Evolutionary conservation across 2,797 vertebrate genomes (phyloP), one percentile per base, ranked within the genome.

Genomic region (Pachyuromys duprasi): DNA sequence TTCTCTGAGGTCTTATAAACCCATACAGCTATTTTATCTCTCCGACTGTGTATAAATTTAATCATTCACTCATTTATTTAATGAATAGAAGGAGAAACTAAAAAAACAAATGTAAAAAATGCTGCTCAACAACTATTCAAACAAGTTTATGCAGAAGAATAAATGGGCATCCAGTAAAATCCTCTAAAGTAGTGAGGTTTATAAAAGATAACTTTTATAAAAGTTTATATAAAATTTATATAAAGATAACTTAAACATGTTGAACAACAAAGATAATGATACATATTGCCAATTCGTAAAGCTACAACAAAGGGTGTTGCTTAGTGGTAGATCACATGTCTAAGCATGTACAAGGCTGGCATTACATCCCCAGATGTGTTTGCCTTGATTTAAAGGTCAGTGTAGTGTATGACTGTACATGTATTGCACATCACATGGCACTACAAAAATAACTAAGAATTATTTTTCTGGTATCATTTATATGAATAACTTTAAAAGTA

Each of bases 81-180:
- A 91, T 69, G 76, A 15, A 18, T 13, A 91, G 15, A 31, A 18
- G 76, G 62, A 84, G n/a, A 76, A 92, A 70, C 28, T 45, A 86
- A 11, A 55, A 14, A 95, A 91, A 89, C 28, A 80, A 80, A 86
- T 26, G 81, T 26, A 69, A 53, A 80, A 93, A 91, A 75, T 20
- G 75, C 12, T 28, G 20, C 26, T 67, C 18, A 72, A 78, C 62
- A 82, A 95, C 65, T 57, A 75, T 0, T 49, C 53, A 14, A 62
- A 80, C 26, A 80, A 80, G 20, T 57, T 28, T 65, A 53, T 75
- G 45, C 36, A 92, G 86, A 86, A 17, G 42, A 36, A 1, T 69
- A 42, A 92, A 0, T 74, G 63, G 15, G 62, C 81, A 53, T 63
- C 3, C 33, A 89, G 60, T 22, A 89, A 91, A 33, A 26, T 5